A percentile compares a stretch with the other conserved stretches of the same genome.
These are phyloP conservation scores for Grammomys surdaster DNA, from an alignment of 2,113 vertebrate species.

Conservation along the genomic window DNA sequence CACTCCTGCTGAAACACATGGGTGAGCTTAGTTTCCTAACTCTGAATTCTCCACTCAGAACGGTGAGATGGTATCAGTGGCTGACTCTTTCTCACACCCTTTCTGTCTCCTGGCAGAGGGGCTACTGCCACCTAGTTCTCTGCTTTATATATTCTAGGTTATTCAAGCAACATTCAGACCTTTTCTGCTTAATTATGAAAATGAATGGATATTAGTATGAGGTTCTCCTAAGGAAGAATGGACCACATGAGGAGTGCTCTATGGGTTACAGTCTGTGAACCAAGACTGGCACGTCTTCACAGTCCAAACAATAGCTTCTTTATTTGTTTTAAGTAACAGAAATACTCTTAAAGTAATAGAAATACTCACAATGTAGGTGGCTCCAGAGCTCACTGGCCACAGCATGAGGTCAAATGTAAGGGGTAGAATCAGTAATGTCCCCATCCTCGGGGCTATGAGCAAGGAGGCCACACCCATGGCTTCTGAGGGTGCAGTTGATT, in stretches of 20 bases:
- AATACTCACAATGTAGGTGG: not conserved
- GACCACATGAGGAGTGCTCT: not conserved
- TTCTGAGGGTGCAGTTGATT: conserved; percentile 75
- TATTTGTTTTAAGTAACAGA: not conserved
- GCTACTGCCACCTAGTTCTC: not conserved
- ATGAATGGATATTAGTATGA: not conserved
- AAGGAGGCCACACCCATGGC: not conserved
- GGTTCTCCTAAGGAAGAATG: not conserved
- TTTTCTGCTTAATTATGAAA: not conserved
- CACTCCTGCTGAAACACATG: not conserved
- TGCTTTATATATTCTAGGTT: not conserved
- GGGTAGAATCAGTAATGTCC: not conserved
- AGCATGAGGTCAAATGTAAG: not conserved
- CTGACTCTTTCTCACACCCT: not conserved
- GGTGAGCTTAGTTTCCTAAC: not conserved
- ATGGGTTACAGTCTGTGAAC: not conserved
- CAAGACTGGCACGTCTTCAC: not conserved
- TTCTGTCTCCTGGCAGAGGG: not conserved
- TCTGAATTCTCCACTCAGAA: not conserved
- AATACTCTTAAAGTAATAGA: too few relatives aligned
- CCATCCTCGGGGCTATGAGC: not conserved
- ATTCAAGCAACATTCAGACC: not conserved
- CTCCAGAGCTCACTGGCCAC: not conserved
- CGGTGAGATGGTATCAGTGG: not conserved
- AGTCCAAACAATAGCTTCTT: not conserved